Conservation (phyloP, 2,113 vertebrate genomes). For the Syrmaticus mikado region DNA sequence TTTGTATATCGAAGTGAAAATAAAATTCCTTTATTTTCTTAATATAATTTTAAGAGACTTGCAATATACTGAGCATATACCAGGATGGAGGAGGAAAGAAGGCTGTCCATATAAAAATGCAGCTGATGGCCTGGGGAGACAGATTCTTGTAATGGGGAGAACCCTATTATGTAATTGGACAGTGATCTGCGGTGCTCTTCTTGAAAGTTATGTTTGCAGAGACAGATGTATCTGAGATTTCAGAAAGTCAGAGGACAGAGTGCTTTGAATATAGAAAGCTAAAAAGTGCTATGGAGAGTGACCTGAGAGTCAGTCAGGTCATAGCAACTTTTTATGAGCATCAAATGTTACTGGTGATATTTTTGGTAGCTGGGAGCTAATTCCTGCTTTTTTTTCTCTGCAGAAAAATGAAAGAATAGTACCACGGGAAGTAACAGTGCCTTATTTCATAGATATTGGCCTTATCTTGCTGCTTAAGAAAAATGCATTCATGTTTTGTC, state of each 20-base stretch:
- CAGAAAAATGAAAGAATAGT: not conserved
- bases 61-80: not conserved
- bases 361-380: not conserved
- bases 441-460: not conserved
- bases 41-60: not conserved
- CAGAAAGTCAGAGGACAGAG: not conserved
- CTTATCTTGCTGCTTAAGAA: not conserved
- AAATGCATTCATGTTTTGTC: not conserved
- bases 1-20: not conserved
- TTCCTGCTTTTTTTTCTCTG: not conserved
- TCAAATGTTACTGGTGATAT: not conserved
- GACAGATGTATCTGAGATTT: not conserved
- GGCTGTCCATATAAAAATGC: not conserved
- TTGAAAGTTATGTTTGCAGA: not conserved
- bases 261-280: not conserved
- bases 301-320: not conserved
- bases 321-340: not conserved
- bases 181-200: not conserved
- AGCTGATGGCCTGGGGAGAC: not conserved
- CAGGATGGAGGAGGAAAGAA: not conserved
- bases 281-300: not conserved
- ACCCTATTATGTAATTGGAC: not conserved
- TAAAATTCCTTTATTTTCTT: not conserved
- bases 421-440: not conserved
- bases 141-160: not conserved